Evolutionary conservation across 2,113 vertebrate species (phyloP), one percentile per base, ranked within the genome.

Genomic region (Urocolius indicus): DNA sequence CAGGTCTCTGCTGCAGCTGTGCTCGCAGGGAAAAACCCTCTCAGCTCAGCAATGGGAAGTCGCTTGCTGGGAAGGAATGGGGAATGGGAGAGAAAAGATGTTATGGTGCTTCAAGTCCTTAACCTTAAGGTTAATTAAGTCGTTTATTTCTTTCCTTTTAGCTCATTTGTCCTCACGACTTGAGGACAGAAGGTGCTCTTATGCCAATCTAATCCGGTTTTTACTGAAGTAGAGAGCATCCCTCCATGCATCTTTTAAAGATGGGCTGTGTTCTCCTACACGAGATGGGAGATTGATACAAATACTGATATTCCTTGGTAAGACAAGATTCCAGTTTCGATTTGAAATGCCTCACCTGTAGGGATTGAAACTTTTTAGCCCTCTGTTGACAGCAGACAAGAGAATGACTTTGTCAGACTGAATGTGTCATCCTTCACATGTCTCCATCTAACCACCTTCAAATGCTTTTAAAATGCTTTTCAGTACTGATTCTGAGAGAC

Each of bases 1-100:
- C 38, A 10, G 38, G 1, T 57, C 34, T 30, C 2, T 0, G 2
- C 55, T 7, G 9, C 5, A 36, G 76, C 36, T 16, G 26, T 2
- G 24, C 26, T 29, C 61, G 73, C 38, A 48, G 22, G 71, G 48
- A n/a, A 84, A 68, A 77, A 63, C 9, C 3, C 3, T 8, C 38
- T 26, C 21, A 7, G 34, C 43, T n/a, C 23, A 68, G 5, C 8
- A 18, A 32, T 20, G n/a, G 55, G 41, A 84, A 84, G 55, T 43
- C 34, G 51, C 22, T 48, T 57, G 23, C 24, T 59, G 81, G 57
- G 87, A 69, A 83, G 30, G 19, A 75, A 34, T 1, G 0, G 55
- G 59, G 26, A 55, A 65, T 75, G n/a, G 45, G 29, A 73, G 4
- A 63, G 57, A 45, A 90, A 74, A 79, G 26, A 54, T n/a, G 58